Percentiles rank a stretch among this genome's conserved stretches.
Evolutionary conservation across 2,888 invertebrate species (phyloP).

Genomic region (Caenorhabditis sinica): DNA sequence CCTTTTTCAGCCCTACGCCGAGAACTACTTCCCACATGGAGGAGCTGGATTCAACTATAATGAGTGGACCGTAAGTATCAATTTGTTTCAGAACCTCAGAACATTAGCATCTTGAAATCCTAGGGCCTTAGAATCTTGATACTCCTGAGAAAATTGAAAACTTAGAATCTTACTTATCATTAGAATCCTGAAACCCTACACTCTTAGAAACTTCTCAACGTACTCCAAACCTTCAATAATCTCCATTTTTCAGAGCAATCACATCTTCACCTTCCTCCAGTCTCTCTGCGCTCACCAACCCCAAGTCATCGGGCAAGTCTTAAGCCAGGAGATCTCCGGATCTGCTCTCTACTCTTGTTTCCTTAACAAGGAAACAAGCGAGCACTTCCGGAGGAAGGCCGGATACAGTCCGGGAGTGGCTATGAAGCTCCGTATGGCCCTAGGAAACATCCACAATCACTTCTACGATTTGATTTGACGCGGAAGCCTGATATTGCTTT

Average conservation of each 20-base stretch:
- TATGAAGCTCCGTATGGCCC: conserved; percentile 7
- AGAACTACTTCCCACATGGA: background rate
- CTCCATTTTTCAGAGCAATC: too few species aligned
- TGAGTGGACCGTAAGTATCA: background rate
- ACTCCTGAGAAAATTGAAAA: background rate
- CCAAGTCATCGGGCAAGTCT: background rate
- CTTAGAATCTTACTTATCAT: background rate
- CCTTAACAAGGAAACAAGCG: background rate
- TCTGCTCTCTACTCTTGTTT: background rate
- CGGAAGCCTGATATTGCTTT: background rate
- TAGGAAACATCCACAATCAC: conserved; percentile 3
- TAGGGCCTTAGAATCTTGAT: background rate
- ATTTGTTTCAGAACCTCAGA: background rate
- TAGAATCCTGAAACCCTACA: background rate
- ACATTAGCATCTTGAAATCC: background rate
- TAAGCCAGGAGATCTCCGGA: background rate
- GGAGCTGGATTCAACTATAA: background rate
- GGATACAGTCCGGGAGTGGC: background rate
- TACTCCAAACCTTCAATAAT: background rate
- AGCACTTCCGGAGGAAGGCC: background rate
- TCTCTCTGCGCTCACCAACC: background rate
- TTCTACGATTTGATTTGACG: background rate
- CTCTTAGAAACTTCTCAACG: background rate
- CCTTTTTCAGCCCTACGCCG: background rate
- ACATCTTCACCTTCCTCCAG: background rate